Base-by-base conservation (phyloP, 2,113 vertebrate species). In the Urocitellus parryii region DNA sequence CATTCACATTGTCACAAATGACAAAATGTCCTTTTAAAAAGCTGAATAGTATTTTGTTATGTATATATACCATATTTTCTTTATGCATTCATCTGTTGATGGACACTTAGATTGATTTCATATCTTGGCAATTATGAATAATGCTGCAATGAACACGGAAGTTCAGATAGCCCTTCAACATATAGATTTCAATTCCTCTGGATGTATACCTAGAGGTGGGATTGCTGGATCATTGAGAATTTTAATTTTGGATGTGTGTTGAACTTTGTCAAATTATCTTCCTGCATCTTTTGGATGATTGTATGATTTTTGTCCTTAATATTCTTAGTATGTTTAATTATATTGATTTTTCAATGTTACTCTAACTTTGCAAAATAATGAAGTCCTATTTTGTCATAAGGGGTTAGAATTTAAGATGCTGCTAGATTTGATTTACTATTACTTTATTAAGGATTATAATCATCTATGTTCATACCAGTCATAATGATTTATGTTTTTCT, bases 291-390 rank as follows among this genome's bases (percentile, higher is more conserved):
- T 85, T 77, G 17, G 53, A 78, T 39, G 24, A 79, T 81, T 88
- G 5, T 61, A 74, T 91, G 48, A 24, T 48, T 92, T 94, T 92
- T 85, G 25, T 34, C 25, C 39, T 86, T 80, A 51, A 85, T 79
- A 83, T 84, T 73, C 67, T 94, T 92, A 92, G 58, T 67, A 65
- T 77, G 74, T 13, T 91, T 89, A 90, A 73, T 81, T 80, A 72
- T 10, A 77, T 93, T 58, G 74, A 82, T 89, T 95, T 94, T 73
- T 48, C 68, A 92, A 48, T 63, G 37, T 72, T 86, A 89, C 39
- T 76, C 22, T 58, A 90, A 88, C n/a, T n/a, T 96, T 80, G n/a
- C 20, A 63, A 88, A 93, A 81, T 56, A 80, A 25, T 34, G 80
- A 61, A 91, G 79, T 76, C 32, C 8, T n/a, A 56, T 85, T 96